These are phyloP conservation scores for Argynnis bischoffii DNA, from an alignment of 2,888 invertebrate genomes.

Conservation along the genomic window DNA sequence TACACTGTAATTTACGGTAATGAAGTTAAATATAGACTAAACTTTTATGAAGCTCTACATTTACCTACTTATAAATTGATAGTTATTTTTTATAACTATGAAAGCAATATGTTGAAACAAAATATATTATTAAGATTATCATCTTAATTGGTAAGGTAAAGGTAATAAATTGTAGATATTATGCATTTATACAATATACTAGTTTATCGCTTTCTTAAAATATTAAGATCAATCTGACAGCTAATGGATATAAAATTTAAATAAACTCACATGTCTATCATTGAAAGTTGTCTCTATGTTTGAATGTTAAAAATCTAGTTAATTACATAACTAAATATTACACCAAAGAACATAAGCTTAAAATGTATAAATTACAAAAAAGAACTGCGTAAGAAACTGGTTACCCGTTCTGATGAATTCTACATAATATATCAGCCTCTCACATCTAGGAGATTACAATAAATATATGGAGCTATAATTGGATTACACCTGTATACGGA, in stretches of 20 bases:
- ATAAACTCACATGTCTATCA: background rate
- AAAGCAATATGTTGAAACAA: background rate
- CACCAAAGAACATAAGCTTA: slow-evolving; percentile 10
- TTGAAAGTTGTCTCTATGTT: slow-evolving; percentile 15
- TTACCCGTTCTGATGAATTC: slow-evolving; percentile 17
- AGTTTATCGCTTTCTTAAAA: background rate
- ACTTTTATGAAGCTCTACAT: too few relatives aligned
- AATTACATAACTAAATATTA: slow-evolving; percentile 5
- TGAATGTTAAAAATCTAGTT: slow-evolving; percentile 4
- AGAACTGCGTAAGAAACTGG: slow-evolving; percentile 18
- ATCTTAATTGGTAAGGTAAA: too few relatives aligned
- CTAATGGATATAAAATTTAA: slow-evolving; percentile 15
- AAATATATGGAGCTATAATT: slow-evolving; percentile 17
- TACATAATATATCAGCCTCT: slow-evolving; percentile 25
- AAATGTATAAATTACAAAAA: slow-evolving; percentile 1
- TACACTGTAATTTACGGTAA: background rate
- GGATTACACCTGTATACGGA: background rate
- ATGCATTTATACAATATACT: background rate
- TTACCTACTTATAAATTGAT: too few relatives aligned
- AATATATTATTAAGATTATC: background rate
- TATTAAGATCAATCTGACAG: background rate
- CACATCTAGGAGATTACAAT: slow-evolving; percentile 24
- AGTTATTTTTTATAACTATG: background rate
- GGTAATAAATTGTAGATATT: background rate
- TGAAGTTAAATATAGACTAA: too few relatives aligned